phyloP scores from a whole-genome alignment of 2,888 invertebrate species.

The Gandaritis pyraliata region DNA sequence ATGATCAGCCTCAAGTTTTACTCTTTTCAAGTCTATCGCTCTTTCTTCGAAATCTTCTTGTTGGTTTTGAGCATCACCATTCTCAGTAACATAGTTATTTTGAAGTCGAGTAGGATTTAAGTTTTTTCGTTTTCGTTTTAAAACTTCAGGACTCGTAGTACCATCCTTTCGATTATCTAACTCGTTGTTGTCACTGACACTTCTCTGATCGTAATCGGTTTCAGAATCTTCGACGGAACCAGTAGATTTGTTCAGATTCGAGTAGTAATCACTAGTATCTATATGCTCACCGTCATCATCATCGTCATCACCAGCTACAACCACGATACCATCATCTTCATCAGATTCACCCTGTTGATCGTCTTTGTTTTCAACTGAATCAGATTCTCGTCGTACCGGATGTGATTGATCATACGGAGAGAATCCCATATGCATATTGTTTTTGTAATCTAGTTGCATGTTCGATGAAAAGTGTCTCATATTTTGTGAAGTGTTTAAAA shows the following conservation, averaged over 20 bases:
- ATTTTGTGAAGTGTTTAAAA: slow-evolving; percentile 88
- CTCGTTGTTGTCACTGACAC: slow-evolving; percentile 74
- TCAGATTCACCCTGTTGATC: slow-evolving; percentile 88
- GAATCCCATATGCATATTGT: slow-evolving; percentile 70
- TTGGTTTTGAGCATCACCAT: slow-evolving; percentile 51
- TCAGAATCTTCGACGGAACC: slow-evolving; percentile 76
- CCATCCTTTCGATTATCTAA: slow-evolving; percentile 79
- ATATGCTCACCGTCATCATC: slow-evolving; percentile 86
- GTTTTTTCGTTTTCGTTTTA: slow-evolving; percentile 93
- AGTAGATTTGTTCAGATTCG: slow-evolving; percentile 69
- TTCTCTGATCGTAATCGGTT: slow-evolving; percentile 75
- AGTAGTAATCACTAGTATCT: slow-evolving; percentile 75
- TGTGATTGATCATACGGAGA: slow-evolving; percentile 68
- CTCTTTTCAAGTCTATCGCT: slow-evolving; percentile 68
- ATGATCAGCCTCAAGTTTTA: slow-evolving; percentile 63
- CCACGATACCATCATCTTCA: slow-evolving; percentile 90
- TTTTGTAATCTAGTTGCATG: slow-evolving; percentile 80
- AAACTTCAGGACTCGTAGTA: slow-evolving; percentile 82
- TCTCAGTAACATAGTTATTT: slow-evolving; percentile 57
- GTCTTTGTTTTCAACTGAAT: slow-evolving; percentile 80
- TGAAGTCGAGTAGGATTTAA: slow-evolving; percentile 94
- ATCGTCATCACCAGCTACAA: slow-evolving; percentile 91
- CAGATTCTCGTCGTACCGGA: slow-evolving; percentile 67
- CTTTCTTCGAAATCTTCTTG: slow-evolving; percentile 58
- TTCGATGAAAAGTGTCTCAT: slow-evolving; percentile 83